Base-by-base conservation (phyloP, 2,797 vertebrate species). In the Malurus leucopterus region DNA sequence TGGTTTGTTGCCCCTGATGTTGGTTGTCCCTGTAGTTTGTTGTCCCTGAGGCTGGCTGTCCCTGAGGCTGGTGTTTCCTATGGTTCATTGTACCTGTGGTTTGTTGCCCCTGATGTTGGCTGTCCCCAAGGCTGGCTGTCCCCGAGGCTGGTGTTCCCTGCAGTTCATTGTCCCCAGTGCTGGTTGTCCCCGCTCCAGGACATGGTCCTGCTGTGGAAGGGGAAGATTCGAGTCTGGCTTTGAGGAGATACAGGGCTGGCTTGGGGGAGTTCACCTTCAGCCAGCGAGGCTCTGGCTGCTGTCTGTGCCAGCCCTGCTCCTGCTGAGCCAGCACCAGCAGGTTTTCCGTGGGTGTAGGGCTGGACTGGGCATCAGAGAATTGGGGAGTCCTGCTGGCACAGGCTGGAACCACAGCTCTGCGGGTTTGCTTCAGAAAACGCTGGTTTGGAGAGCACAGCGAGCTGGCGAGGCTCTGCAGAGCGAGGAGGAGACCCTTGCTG, bases 381-480 rank as follows among this genome's bases (percentile, higher is more conserved):
- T 74, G 5, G 30, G 77, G 40, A 69, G 50, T 34, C 44, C 20
- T 30, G 44, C 72, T 32, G 19, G 1, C 3, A 9, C 22, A 11
- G 47, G 5, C 12, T 2, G 17, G 15, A 59, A 16, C 41, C 30
- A 4, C 29, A 41, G 0, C 29, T 1, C 24, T 2, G 40, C 11
- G 17, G 15, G 4, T 62, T 74, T 74, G 30, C 80, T 74, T 44
- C 63, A 54, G 36, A 46, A 89, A 74, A 76, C 19, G 6, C 23
- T 64, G 41, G 0, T 68, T 88, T 64, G 6, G 73, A 44, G 80
- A 32, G 15, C 2, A 4, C 43, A 22, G 40, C 0, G 3, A 83
- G 38, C 64, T 67, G 32, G 29, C 65, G 78, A 8, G 1, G 41
- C 63, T 64, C 70, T 57, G 65, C 70, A 40, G 29, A 5, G 11